A percentile compares a stretch with the other conserved stretches of the same genome.
These are phyloP conservation scores for Apamea sordens DNA, from an alignment of 2,888 invertebrate species.

Conservation along the genomic window DNA sequence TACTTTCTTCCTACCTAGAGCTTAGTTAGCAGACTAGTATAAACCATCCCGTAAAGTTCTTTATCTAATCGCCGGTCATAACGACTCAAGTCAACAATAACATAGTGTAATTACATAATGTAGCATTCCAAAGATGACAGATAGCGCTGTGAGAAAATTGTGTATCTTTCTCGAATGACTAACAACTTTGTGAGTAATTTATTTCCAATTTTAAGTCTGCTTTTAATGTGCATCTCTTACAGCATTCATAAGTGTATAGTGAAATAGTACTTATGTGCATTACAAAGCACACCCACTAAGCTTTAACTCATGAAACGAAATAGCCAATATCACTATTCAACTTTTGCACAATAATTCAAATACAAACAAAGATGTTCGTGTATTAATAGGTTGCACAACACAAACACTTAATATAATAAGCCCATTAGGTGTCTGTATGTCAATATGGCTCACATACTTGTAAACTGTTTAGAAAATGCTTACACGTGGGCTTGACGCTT, in stretches of 20 bases:
- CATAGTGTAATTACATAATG: conserved; percentile 43
- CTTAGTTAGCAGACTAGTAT: not conserved
- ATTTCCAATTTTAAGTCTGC: not conserved
- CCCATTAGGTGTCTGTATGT: conserved; percentile 29
- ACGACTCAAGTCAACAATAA: conserved; percentile 47
- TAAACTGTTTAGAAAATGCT: conserved; percentile 44
- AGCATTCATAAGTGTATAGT: not conserved
- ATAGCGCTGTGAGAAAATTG: conserved; percentile 38
- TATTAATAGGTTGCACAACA: conserved; percentile 30
- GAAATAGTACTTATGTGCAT: not conserved
- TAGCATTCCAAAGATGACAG: conserved; percentile 47
- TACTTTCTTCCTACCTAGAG: not conserved
- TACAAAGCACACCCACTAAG: not conserved
- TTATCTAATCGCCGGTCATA: conserved; percentile 58
- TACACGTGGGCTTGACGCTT: conserved; percentile 31
- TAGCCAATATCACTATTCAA: conserved; percentile 4
- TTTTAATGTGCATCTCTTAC: not conserved
- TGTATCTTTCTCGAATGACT: conserved; percentile 26
- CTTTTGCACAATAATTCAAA: conserved; percentile 17
- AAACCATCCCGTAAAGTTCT: conserved; percentile 29
- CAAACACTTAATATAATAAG: conserved; percentile 29
- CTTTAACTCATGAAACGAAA: not conserved
- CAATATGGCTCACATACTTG: conserved; percentile 39
- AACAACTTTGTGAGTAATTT: conserved; percentile 2
- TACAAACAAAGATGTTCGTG: conserved; percentile 13